Percentiles rank a stretch among this genome's conserved stretches.
phyloP scores from a whole-genome alignment of 2,888 invertebrate genomes.

The Nomada goodeniana region DNA sequence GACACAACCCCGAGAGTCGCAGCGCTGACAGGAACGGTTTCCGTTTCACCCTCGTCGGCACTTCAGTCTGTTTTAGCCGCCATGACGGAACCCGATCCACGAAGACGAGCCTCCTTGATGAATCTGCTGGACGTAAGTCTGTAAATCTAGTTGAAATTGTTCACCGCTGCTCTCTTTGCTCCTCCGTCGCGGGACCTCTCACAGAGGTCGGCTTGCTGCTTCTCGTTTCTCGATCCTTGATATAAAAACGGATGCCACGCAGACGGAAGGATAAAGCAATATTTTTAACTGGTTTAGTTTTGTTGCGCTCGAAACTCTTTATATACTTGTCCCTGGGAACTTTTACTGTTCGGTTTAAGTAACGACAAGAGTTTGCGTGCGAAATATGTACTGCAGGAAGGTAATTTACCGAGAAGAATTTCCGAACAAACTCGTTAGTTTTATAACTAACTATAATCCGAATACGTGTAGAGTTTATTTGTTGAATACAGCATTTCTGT shows the following conservation, averaged over 20 bases:
- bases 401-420: no score
- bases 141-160: slow-evolving; percentile 41
- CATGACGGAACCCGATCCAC: slow-evolving; percentile 86
- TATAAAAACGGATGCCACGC: not conserved
- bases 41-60: slow-evolving; percentile 85
- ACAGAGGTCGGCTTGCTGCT: not conserved
- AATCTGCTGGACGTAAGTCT: slow-evolving; percentile 87
- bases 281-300: slow-evolving; percentile 2
- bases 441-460: no score
- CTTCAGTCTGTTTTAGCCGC: slow-evolving; percentile 86
- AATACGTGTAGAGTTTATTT: no score
- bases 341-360: not conserved
- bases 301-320: not conserved
- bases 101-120: slow-evolving; percentile 86
- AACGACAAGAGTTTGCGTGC: no score
- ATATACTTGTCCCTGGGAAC: not conserved
- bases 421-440: no score
- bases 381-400: no score
- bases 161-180: not conserved
- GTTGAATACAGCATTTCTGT: no score
- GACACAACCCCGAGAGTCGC: slow-evolving; percentile 84
- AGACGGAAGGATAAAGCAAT: not conserved
- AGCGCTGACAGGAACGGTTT: slow-evolving; percentile 83
- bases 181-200: not conserved
- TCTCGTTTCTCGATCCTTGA: not conserved